Percentiles rank a stretch among this genome's conserved stretches.
Conservation (phyloP, 2,113 vertebrate species). For the Orientallactaga bullata region DNA sequence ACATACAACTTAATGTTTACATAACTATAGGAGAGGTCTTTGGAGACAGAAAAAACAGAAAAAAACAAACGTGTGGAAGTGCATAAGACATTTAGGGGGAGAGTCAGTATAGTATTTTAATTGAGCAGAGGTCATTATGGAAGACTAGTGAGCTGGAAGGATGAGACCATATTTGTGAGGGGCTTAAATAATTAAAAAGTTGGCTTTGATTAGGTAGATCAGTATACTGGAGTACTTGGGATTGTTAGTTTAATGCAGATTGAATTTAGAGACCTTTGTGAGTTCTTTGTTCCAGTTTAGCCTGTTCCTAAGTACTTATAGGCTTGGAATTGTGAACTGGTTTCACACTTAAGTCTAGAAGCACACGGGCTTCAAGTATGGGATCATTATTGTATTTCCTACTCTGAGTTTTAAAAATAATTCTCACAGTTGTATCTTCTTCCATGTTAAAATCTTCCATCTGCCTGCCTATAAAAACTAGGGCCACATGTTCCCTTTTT, state of each 20-base stretch:
- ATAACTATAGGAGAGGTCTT: neutral
- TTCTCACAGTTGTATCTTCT: neutral
- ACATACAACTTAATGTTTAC: neutral
- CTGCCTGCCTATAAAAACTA: neutral
- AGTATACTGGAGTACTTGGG: too few species aligned
- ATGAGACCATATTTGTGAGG: conserved; percentile 23
- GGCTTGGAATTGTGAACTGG: neutral
- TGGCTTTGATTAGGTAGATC: neutral
- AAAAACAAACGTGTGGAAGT: neutral
- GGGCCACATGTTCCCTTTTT: neutral
- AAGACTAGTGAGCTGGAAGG: neutral
- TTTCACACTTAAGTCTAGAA: neutral
- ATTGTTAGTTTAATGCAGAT: too few species aligned
- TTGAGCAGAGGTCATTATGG: neutral
- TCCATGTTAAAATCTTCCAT: neutral
- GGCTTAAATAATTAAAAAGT: neutral
- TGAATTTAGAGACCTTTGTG: too few species aligned
- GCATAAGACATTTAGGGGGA: neutral
- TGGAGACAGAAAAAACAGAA: neutral
- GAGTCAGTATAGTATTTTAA: neutral
- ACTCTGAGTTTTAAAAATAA: neutral
- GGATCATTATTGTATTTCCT: neutral
- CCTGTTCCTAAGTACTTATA: too few species aligned
- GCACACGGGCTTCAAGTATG: neutral
- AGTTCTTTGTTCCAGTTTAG: too few species aligned